A percentile compares a stretch with the other conserved stretches of the same genome.
Conservation (phyloP, 1,140 invertebrate genomes). For the Sesamia nonagrioides region DNA sequence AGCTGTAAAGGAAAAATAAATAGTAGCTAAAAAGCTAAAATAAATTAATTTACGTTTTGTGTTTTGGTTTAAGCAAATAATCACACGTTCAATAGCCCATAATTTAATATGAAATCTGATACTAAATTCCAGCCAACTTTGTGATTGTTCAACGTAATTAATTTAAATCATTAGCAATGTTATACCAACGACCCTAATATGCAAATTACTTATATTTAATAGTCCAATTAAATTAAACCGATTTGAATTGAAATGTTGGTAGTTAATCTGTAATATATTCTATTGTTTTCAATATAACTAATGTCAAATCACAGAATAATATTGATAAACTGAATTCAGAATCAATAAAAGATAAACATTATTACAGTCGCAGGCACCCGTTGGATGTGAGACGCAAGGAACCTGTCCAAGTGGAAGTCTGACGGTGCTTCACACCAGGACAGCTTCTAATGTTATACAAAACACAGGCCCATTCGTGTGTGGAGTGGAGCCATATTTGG, state of each 20-base stretch:
- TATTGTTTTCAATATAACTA: background rate
- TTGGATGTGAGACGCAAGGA: no score
- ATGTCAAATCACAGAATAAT: background rate
- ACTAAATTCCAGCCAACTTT: background rate
- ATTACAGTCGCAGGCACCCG: no score
- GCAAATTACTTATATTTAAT: constrained; percentile 20
- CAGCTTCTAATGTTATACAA: no score
- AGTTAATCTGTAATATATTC: constrained; percentile 19
- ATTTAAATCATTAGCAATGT: constrained; percentile 21
- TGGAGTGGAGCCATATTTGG: no score
- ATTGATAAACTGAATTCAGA: background rate
- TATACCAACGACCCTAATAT: constrained; percentile 28
- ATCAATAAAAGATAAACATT: no score
- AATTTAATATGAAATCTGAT: constrained; percentile 1
- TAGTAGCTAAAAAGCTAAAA: background rate
- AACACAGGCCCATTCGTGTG: no score
- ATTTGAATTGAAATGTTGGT: constrained; percentile 6
- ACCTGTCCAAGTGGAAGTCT: no score
- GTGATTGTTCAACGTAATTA: background rate
- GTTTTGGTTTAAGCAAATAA: background rate
- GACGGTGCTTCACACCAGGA: no score
- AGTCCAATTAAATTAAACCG: background rate
- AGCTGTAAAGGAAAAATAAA: background rate
- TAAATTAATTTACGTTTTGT: background rate
- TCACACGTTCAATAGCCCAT: background rate